Conservation (phyloP, 1,140 invertebrate species). For the Zophobas atratus region DNA sequence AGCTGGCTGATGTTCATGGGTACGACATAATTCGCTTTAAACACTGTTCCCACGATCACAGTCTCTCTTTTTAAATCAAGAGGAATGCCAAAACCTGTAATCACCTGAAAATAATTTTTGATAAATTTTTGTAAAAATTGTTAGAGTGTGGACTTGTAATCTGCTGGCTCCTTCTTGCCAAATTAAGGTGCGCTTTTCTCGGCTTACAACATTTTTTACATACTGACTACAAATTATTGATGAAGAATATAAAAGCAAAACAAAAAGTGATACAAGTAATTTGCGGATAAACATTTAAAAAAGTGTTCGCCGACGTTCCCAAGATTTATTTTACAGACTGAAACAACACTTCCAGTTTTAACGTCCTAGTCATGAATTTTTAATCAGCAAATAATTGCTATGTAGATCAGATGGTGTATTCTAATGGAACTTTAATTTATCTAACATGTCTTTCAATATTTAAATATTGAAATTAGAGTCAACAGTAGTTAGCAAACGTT, state of each 20-base stretch:
- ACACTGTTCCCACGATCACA: slow-evolving; percentile 41
- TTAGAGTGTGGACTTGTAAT: neutral
- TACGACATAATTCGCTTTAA: slow-evolving; percentile 37
- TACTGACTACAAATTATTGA: neutral
- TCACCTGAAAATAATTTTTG: neutral
- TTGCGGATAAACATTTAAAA: neutral
- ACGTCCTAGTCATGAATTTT: neutral
- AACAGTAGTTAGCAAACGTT: neutral
- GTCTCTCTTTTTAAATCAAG: slow-evolving; percentile 40
- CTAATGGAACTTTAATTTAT: neutral
- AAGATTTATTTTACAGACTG: neutral
- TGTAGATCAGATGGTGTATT: slow-evolving; percentile 3
- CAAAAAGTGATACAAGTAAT: neutral
- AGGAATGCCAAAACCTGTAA: slow-evolving; percentile 45
- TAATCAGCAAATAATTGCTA: neutral
- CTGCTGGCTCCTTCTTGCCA: slow-evolving; percentile 7
- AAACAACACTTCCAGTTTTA: slow-evolving; percentile 5
- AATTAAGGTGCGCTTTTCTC: slow-evolving; percentile 10
- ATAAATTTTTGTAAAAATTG: neutral
- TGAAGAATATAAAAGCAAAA: neutral
- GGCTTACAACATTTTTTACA: slow-evolving; percentile 15
- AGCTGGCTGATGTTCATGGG: slow-evolving; percentile 34
- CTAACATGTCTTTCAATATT: slow-evolving; percentile 25
- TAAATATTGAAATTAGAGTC: slow-evolving; percentile 31
- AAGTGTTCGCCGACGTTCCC: neutral